These are phyloP conservation scores for Drosophila watanabei DNA, from an alignment of 1,140 invertebrate genomes.

Conservation along the genomic window DNA sequence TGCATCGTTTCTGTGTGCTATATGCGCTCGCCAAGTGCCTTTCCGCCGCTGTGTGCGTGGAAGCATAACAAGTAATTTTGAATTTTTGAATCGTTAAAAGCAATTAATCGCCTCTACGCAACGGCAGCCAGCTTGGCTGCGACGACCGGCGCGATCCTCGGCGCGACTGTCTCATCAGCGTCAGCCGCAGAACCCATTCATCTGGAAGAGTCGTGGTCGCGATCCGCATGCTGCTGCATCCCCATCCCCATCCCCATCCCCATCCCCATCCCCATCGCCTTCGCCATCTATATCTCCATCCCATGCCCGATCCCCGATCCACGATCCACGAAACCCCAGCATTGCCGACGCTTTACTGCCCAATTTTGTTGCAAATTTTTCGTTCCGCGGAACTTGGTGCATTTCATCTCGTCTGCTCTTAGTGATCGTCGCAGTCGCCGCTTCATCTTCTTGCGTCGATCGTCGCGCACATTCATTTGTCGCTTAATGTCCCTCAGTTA, in stretches of 20 bases:
- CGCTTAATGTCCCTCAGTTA: constrained; percentile 82
- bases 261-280: neutral
- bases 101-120: constrained; percentile 82
- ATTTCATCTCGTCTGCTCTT: constrained; percentile 78
- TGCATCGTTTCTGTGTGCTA: constrained; percentile 24
- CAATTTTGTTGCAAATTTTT: constrained; percentile 83
- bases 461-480: constrained; percentile 81
- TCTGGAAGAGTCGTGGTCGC: constrained; percentile 39
- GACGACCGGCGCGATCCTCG: constrained; percentile 16
- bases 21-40: constrained; percentile 41
- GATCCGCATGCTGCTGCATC: constrained; percentile 21
- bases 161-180: constrained; percentile 38
- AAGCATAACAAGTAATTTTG: constrained; percentile 82
- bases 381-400: constrained; percentile 82
- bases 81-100: constrained; percentile 84
- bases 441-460: constrained; percentile 61
- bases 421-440: constrained; percentile 42
- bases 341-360: constrained; percentile 73
- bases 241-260: neutral
- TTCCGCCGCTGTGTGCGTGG: constrained; percentile 51
- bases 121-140: constrained; percentile 78
- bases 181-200: constrained; percentile 37
- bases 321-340: constrained; percentile 27
- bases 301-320: neutral
- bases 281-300: constrained; percentile 6